A percentile compares a stretch with the other conserved stretches of the same genome.
These are phyloP conservation scores for Crax fasciolata DNA, from an alignment of 2,797 vertebrate species.

Conservation along the genomic window DNA sequence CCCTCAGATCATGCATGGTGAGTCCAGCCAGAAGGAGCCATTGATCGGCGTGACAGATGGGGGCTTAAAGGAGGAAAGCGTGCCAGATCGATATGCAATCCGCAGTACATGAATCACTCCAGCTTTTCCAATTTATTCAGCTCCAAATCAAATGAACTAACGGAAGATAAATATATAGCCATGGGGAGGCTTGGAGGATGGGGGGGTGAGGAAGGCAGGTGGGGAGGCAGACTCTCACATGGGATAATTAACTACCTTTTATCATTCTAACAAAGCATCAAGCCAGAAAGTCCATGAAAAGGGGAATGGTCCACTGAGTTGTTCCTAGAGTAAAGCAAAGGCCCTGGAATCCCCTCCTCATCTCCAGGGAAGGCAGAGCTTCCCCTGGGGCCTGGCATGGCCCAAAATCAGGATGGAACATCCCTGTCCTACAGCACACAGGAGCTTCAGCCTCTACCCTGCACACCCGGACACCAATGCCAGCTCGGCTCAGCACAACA, in stretches of 20 bases:
- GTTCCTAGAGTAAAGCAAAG: neutral
- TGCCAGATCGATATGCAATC: conserved; percentile 73
- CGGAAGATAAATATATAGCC: conserved; percentile 70
- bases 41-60: conserved; percentile 63
- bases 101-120: conserved; percentile 72
- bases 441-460: neutral
- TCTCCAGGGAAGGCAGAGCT: neutral
- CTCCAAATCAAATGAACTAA: conserved; percentile 69
- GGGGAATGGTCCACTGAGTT: conserved; percentile 24
- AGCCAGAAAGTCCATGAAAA: conserved; percentile 52
- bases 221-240: conserved; percentile 32
- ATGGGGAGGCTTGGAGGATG: neutral
- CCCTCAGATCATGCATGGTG: neutral
- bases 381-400: neutral
- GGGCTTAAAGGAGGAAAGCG: conserved; percentile 49
- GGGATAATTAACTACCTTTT: conserved; percentile 73
- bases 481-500: accelerated
- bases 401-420: accelerated
- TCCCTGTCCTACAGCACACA: neutral
- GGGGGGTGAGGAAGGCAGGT: conserved; percentile 19
- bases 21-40: conserved; percentile 41
- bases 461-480: neutral
- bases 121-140: conserved; percentile 73
- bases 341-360: neutral
- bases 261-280: conserved; percentile 64